phyloP scores from a whole-genome alignment of 2,888 invertebrate genomes.

The Hypomecis atomaria region DNA sequence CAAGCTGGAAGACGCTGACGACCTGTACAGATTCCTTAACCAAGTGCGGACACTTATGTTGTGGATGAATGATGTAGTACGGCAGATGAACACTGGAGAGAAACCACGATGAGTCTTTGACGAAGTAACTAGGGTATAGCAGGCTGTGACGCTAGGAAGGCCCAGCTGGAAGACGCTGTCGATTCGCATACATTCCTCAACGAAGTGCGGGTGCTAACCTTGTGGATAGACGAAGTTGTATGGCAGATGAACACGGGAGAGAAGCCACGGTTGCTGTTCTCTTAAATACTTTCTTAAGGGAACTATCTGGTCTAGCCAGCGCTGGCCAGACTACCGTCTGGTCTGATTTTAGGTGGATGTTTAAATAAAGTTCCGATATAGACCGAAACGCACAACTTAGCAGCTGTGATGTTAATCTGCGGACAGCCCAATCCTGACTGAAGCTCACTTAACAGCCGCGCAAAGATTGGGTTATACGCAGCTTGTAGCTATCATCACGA shows the following conservation, averaged over 20 bases:
- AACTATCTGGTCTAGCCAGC: no score
- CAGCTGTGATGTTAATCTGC: no score
- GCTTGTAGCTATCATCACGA: no score
- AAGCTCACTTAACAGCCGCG: no score
- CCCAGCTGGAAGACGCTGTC: slow-evolving; percentile 97
- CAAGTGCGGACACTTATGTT: slow-evolving; percentile 98
- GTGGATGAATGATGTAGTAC: slow-evolving; percentile 99
- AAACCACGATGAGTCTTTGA: slow-evolving; percentile 93
- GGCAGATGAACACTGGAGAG: slow-evolving; percentile 99
- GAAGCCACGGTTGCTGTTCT: slow-evolving; percentile 97
- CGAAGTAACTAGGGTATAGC: no score
- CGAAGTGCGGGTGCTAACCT: slow-evolving; percentile 97
- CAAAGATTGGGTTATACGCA: no score
- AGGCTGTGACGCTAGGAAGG: slow-evolving; percentile 91
- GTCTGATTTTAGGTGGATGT: no score
- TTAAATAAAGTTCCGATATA: no score
- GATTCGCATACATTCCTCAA: slow-evolving; percentile 97
- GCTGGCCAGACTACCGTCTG: no score
- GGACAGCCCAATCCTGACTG: no score
- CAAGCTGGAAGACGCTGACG: slow-evolving; percentile 97
- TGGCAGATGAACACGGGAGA: slow-evolving; percentile 99
- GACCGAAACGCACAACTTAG: no score
- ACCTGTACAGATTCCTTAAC: slow-evolving; percentile 96
- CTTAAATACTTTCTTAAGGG: no score
- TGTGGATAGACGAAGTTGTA: slow-evolving; percentile 99